Evolutionary conservation across 2,797 vertebrate species (phyloP), one percentile per base, ranked within the genome.

Genomic region (Enteromius treurensis): DNA sequence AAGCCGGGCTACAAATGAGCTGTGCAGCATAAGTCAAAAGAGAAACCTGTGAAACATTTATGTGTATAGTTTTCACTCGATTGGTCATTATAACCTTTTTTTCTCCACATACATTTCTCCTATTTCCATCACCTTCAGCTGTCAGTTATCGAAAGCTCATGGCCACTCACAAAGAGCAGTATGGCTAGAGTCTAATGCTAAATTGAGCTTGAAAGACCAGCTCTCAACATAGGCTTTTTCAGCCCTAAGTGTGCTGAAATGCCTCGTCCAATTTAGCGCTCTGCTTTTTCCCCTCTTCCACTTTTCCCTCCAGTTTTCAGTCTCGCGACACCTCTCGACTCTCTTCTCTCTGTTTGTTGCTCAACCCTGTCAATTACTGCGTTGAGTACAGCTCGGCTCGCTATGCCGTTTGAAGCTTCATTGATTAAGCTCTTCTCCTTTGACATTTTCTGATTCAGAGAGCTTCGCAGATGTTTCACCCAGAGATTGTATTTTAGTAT

Each of bases 151-250:
- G 75, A 53, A 82, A 81, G 81, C 1, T 51, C 34, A 74, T 68
- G 49, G 86, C 89, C 65, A 3, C 65, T 51, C 45, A 84, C 84
- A 89, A 71, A 85, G 84, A 84, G 86, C 77, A 81, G 81, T 81
- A 80, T 55, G 32, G 55, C 86, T 75, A 81, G 83, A 88, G 83
- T 69, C 64, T 86, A 87, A 90, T 87, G 91, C 78, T 92, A 91
- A 93, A 92, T 91, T 88, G 90, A 91, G 91, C 92, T 87, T 88
- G 92, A 94, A 92, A 92, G 86, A 86, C 42, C 85, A 88, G 88
- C 88, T 88, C 87, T 81, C 76, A 71, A 58, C 84, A 68, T 47
- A 76, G 62, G 71, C 81, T 81, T 86, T 84, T 88, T 77, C 76
- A 71, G 71, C 60, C 86, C 68, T 21, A 6, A 55, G 77, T 81